phyloP scores from a whole-genome alignment of 2,797 vertebrate genomes.

The Schizothorax lantsangensis region DNA sequence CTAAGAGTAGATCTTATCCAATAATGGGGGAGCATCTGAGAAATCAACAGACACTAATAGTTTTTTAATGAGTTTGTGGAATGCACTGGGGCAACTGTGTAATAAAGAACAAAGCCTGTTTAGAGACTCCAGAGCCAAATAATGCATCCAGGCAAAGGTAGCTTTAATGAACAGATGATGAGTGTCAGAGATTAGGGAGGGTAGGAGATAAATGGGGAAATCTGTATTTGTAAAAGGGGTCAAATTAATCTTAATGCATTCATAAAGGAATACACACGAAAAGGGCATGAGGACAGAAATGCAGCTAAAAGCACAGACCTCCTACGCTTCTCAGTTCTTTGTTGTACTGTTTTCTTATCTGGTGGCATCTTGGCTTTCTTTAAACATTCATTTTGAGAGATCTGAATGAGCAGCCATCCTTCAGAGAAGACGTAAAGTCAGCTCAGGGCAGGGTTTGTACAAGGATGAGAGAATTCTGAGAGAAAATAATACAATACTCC shows the following conservation, averaged over 20 bases:
- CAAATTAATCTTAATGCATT: conserved; percentile 76
- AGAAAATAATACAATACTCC: not conserved
- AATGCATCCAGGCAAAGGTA: conserved; percentile 77
- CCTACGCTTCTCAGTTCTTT: not conserved
- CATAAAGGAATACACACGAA: conserved; percentile 68
- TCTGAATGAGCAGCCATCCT: conserved; percentile 22
- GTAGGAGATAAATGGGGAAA: conserved; percentile 69
- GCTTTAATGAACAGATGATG: conserved; percentile 81
- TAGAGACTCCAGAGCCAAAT: conserved; percentile 74
- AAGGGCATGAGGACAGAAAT: conserved; percentile 53
- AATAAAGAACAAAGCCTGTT: conserved; percentile 75
- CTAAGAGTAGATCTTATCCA: conserved; percentile 35
- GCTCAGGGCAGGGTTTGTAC: conserved; percentile 8
- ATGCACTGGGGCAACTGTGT: conserved; percentile 76
- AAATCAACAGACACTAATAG: conserved; percentile 76
- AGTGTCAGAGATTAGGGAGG: conserved; percentile 50
- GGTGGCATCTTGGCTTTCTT: not conserved
- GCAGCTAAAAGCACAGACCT: conserved; percentile 29
- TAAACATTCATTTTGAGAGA: not conserved
- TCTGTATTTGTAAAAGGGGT: conserved; percentile 66
- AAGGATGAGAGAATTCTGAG: not conserved
- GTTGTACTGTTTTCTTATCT: not conserved
- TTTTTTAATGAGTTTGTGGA: conserved; percentile 82
- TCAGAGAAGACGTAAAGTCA: conserved; percentile 15
- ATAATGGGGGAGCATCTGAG: conserved; percentile 64